Base-by-base conservation (phyloP, 2,888 invertebrate genomes). In the Hypselothyrea guttata region DNA sequence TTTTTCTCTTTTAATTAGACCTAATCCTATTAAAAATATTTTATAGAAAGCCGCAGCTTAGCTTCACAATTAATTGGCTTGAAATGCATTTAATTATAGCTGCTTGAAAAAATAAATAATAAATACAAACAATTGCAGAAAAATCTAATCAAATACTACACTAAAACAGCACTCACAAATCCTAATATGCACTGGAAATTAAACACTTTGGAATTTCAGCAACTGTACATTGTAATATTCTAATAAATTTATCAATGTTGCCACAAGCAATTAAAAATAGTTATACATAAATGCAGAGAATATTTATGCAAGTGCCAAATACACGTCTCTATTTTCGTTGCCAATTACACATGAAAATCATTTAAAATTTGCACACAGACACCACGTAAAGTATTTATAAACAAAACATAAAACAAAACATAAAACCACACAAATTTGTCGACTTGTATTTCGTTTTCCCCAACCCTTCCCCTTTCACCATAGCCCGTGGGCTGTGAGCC, bases 281-380 rank as follows among this genome's bases (percentile, higher is more conserved):
- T 51, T 60, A 41, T 27, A 48, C 47, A 54, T 46, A 47, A 2
- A 5, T 4, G 22, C 22, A 15, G 41, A 22, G 22, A 22, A 22
- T 22, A 22, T 22, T 22, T 5, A 5, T 22, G 3, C 22, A 22
- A 45, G 45, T 27, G 40, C 46, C 38, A 52, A 55, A 61, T 45
- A 40, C 34, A 52, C 52, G 44, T 67, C 48, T 68, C 34, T 48
- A 56, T 68, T 68, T 54, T 13, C 15, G 18, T 37, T 55, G 66
- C 66, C 61, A 67, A 68, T 67, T 56, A 37, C 44, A 52, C 47
- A 52, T 28, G 35, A 33, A 61, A 61, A 51, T 44, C 51, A 60
- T 60, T 67, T 40, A 7, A 54, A 55, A 37, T 33, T 54, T 30
- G n/a, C 27, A 22, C 22, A 22, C 22, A 22, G 49, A 42, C 45